Evolutionary conservation across 2,113 vertebrate genomes (phyloP), one percentile per base, ranked within the genome.

Genomic region (Fulica atra): DNA sequence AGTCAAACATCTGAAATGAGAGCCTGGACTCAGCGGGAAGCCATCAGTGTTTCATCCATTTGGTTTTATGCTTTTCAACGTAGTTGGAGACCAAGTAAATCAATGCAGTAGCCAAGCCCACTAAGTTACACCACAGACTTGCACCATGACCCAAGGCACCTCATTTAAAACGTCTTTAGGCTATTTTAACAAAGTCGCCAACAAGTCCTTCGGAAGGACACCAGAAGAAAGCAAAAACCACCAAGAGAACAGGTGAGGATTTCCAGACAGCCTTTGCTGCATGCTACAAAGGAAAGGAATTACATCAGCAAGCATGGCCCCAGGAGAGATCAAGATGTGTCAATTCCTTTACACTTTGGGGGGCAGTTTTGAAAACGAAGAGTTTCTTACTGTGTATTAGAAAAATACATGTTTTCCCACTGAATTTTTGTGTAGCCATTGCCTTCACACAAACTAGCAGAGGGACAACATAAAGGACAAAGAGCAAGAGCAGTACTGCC

Each of bases 101-200:
- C 50, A 77, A 29, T 0, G 24, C 46, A 66, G 68, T 10, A 63
- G 71, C 50, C 59, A 83, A 70, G 54, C 15, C 16, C 40, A 64
- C 35, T 19, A 1, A 0, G 0, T 50, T 51, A 50, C 14, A 35
- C 19, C 1, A 2, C 38, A 71, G 61, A 38, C 33, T 38, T 29
- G 16, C 25, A 51, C 17, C 2, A 4, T 4, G 9, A 15, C 40
- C 56, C 59, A n/a, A 61, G 29, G 54, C 23, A 51, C 8, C 13
- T 13, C 33, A 18, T 29, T 51, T 63, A 26, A 66, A 90, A 42
- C 36, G 66, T 61, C 48, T 44, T 70, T 6, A 63, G 16, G 33
- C 33, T 64, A 46, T 26, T 26, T 56, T 57, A 60, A 83, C 2
- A 35, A 66, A 11, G 17, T 21, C 2, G 2, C 12, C 63, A 93